These are phyloP conservation scores for Syngnathoides biaculeatus DNA, from an alignment of 2,113 vertebrate species.

Conservation along the genomic window DNA sequence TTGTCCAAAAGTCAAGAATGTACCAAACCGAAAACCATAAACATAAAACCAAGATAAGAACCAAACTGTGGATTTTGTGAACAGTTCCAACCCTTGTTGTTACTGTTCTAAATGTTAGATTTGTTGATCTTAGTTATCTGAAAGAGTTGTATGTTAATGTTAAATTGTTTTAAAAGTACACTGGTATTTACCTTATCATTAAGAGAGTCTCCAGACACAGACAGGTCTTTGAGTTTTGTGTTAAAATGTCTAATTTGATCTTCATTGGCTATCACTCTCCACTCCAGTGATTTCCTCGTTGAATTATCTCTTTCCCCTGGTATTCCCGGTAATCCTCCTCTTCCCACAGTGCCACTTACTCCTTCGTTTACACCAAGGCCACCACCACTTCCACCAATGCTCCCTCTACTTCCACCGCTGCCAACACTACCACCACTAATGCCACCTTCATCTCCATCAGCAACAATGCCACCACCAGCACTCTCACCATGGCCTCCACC, in stretches of 20 bases:
- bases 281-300: constrained; percentile 76
- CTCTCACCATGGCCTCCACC: constrained; percentile 15
- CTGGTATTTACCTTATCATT: constrained; percentile 46
- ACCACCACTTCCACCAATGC: constrained; percentile 1
- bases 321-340: constrained; percentile 23
- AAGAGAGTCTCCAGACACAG: constrained; percentile 74
- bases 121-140: background rate
- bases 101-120: background rate
- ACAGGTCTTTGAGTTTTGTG: constrained; percentile 74
- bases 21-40: too few species aligned
- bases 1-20: too few species aligned
- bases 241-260: constrained; percentile 74
- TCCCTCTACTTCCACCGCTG: constrained; percentile 17
- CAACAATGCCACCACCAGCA: constrained; percentile 15
- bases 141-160: background rate
- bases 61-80: too few species aligned
- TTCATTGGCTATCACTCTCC: constrained; percentile 77
- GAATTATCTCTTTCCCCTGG: constrained; percentile 34
- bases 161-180: background rate
- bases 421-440: constrained; percentile 15
- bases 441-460: constrained; percentile 21
- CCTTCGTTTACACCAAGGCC: constrained; percentile 23
- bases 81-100: background rate
- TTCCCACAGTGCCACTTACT: background rate
- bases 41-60: too few species aligned